Percentiles rank a stretch among this genome's conserved stretches.
phyloP scores from a whole-genome alignment of 2,113 vertebrate genomes.

The Motacilla tschutschensis region DNA sequence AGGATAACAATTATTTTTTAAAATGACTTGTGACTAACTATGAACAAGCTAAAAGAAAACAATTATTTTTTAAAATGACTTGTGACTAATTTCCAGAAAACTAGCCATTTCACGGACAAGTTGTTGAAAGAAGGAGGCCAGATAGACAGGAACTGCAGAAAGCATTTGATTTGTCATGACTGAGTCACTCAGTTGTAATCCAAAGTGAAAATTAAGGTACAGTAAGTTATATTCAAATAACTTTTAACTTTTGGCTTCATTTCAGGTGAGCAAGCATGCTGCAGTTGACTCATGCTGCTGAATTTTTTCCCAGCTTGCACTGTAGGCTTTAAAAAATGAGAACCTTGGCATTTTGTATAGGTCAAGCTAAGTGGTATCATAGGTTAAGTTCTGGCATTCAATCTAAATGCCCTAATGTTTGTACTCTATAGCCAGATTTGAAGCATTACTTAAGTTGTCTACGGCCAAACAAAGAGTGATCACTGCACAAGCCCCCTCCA shows the following conservation, averaged over 20 bases:
- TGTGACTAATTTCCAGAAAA: slow-evolving; percentile 1
- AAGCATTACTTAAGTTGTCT: neutral
- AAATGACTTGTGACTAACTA: neutral
- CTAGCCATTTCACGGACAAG: neutral
- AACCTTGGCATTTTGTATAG: neutral
- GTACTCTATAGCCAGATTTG: neutral
- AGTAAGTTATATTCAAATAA: neutral
- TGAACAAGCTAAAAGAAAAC: neutral
- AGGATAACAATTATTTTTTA: neutral
- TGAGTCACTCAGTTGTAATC: neutral
- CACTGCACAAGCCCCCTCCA: neutral
- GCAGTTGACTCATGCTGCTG: neutral
- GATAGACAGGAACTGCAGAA: neutral
- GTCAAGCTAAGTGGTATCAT: slow-evolving; percentile 9
- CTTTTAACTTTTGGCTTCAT: neutral
- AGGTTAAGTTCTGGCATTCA: slow-evolving; percentile 22
- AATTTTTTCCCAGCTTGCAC: neutral
- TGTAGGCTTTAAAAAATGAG: neutral
- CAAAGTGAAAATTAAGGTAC: slow-evolving; percentile 15
- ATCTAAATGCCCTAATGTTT: neutral
- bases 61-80: neutral
- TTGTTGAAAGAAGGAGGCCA: neutral
- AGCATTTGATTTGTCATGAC: neutral
- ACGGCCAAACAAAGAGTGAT: neutral
- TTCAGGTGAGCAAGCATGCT: neutral